These are phyloP conservation scores for Hymenochirus boettgeri DNA, from an alignment of 2,113 vertebrate species.

Conservation along the genomic window DNA sequence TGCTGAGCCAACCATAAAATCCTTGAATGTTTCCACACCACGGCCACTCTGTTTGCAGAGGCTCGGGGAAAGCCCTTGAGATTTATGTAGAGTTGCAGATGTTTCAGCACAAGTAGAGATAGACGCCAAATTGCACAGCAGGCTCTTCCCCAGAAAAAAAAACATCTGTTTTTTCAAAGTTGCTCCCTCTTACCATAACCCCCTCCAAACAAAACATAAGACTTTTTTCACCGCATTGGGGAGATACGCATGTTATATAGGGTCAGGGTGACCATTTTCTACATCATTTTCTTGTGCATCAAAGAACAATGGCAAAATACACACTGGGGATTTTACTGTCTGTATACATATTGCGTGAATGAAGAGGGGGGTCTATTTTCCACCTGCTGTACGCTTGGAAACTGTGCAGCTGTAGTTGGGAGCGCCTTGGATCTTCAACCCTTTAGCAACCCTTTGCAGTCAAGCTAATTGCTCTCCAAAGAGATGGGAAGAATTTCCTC, in stretches of 20 bases:
- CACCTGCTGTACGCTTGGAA: conserved; percentile 24
- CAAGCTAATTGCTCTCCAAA: conserved; percentile 30
- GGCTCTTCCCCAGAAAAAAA: conserved; percentile 3
- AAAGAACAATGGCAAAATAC: background rate
- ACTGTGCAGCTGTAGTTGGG: conserved; percentile 20
- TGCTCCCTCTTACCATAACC: too few relatives aligned
- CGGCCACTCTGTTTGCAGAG: background rate
- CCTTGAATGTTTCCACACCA: conserved; percentile 5
- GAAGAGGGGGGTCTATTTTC: conserved; percentile 8
- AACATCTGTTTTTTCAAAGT: conserved; percentile 18
- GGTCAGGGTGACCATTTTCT: too few relatives aligned
- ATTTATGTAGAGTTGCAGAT: conserved; percentile 14
- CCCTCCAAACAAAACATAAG: background rate
- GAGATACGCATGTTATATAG: background rate
- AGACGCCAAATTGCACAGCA: background rate
- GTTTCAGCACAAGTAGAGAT: background rate
- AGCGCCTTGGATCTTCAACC: conserved; percentile 18
- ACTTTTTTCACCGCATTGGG: conserved; percentile 27
- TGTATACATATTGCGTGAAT: background rate
- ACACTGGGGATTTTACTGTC: conserved; percentile 1
- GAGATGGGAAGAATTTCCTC: conserved; percentile 32
- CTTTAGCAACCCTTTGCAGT: background rate
- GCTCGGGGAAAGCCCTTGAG: background rate
- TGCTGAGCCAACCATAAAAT: conserved; percentile 11
- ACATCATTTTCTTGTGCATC: conserved; percentile 18